phyloP scores from a whole-genome alignment of 2,113 vertebrate species.

The Acanthisitta chloris region DNA sequence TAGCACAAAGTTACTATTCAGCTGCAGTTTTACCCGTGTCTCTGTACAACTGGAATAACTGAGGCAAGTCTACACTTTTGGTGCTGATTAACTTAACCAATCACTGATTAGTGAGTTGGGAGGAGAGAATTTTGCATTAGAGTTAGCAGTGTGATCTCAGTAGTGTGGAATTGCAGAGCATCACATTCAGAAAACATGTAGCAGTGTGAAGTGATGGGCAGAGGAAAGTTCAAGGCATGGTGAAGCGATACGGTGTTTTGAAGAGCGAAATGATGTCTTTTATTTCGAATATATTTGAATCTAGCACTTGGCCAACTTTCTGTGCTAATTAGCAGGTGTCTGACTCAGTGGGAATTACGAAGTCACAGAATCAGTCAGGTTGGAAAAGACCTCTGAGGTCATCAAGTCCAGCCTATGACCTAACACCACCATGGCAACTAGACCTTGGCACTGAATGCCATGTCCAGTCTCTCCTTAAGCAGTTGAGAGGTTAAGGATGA shows the following conservation, averaged over 20 bases:
- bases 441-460: too few species aligned
- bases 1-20: not conserved
- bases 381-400: too few species aligned
- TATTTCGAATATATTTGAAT: not conserved
- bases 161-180: not conserved
- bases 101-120: not conserved
- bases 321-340: not conserved
- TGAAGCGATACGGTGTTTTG: not conserved
- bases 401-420: too few species aligned
- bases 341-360: not conserved
- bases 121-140: not conserved
- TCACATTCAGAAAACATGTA: not conserved
- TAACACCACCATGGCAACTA: too few species aligned
- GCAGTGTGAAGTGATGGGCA: rapidly evolving
- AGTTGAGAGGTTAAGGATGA: not conserved
- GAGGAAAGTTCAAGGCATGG: not conserved
- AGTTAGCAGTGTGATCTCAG: not conserved
- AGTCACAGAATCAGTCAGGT: too few species aligned
- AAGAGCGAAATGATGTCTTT: not conserved
- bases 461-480: too few species aligned
- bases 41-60: not conserved
- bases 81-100: not conserved
- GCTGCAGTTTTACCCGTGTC: not conserved
- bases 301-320: not conserved
- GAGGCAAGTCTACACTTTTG: not conserved